Evolutionary conservation across 92 coral and sea anemone species (phyloP).

Genomic region (Plumapathes pennacea): DNA sequence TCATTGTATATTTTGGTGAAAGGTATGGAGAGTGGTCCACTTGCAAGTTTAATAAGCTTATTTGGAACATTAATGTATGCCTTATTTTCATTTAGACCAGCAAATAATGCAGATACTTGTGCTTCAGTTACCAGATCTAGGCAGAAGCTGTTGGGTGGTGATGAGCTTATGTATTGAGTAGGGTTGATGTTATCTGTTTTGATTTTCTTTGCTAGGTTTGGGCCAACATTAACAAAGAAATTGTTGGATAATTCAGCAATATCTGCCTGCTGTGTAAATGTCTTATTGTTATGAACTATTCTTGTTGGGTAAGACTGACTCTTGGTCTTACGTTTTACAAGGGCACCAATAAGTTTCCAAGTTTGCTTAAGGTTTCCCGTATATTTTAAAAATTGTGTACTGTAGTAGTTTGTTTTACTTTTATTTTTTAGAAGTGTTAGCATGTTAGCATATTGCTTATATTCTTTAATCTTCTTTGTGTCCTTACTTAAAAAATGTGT

Average conservation of each 20-base stretch:
- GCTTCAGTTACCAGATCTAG: conserved; percentile 11
- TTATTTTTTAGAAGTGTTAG: conserved; percentile 11
- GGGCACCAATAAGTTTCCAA: conserved; percentile 39
- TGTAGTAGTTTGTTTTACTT: conserved; percentile 31
- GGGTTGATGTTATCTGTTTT: conserved; percentile 4
- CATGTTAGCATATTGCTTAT: conserved; percentile 33
- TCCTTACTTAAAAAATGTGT: conserved; percentile 8
- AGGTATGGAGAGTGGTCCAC: conserved; percentile 19
- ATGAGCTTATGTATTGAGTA: conserved; percentile 1
- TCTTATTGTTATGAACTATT: conserved; percentile 16
- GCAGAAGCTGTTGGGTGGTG: conserved; percentile 13
- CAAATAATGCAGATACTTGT: conserved; percentile 1
- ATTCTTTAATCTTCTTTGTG: conserved; percentile 9
- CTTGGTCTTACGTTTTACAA: conserved; percentile 41
- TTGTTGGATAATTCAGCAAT: conserved; percentile 40
- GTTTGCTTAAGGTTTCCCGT: conserved; percentile 23
- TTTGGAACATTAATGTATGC: conserved; percentile 37
- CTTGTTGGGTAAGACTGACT: conserved; percentile 27
- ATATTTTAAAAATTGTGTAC: conserved; percentile 10
- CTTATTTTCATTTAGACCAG: conserved; percentile 17
- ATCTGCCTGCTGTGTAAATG: conserved; percentile 14
- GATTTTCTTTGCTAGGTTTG: conserved; percentile 15
- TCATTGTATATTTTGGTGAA: conserved; percentile 30
- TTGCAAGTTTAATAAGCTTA: conserved; percentile 30
- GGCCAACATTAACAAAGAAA: conserved; percentile 18